Conservation (phyloP, 1,140 invertebrate species). For the Lanistes nyassanus region DNA sequence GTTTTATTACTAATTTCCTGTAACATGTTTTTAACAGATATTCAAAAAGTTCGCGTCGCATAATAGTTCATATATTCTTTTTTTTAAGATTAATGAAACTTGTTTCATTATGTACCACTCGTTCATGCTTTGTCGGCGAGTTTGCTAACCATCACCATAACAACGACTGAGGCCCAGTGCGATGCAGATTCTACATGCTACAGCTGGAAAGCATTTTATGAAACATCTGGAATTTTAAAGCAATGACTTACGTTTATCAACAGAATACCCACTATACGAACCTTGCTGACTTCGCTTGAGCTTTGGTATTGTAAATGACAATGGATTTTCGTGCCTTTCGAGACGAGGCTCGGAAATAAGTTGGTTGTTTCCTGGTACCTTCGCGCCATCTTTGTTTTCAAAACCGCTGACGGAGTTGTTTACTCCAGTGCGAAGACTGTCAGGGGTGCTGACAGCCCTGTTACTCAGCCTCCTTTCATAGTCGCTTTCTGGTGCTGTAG, state of each 20-base stretch:
- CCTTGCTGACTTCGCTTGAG: conserved; percentile 27
- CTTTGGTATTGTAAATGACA: conserved; percentile 35
- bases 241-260: not conserved
- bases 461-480: conserved; percentile 16
- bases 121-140: no score
- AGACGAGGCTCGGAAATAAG: conserved; percentile 15
- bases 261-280: not conserved
- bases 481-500: conserved; percentile 10
- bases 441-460: conserved; percentile 18
- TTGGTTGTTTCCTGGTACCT: conserved; percentile 25
- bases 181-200: no score
- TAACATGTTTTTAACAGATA: no score
- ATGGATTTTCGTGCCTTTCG: conserved; percentile 14
- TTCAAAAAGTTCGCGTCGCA: no score
- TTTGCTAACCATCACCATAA: no score
- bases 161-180: no score
- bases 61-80: no score
- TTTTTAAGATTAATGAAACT: no score
- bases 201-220: not conserved
- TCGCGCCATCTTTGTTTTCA: conserved; percentile 43
- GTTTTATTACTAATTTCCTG: no score
- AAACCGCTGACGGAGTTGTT: conserved; percentile 27
- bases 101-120: no score
- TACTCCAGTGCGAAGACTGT: conserved; percentile 18
- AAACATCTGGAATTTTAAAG: not conserved